Evolutionary conservation across 2,888 invertebrate genomes (phyloP).

Genomic region (Zonitis immaculata): DNA sequence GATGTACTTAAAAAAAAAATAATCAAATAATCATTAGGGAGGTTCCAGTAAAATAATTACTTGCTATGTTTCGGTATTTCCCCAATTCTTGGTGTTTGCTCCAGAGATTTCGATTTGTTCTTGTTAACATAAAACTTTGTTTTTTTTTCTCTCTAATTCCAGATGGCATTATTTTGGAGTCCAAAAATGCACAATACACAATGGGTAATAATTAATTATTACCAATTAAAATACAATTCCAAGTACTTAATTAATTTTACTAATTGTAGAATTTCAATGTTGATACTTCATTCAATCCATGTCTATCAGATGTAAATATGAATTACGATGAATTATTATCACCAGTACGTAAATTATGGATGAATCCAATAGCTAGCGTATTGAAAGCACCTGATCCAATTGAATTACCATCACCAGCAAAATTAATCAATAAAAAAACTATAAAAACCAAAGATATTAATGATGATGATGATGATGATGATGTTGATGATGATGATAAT

Average conservation of each 20-base stretch:
- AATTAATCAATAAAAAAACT: slow-evolving; percentile 44
- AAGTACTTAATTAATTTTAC: too few species aligned
- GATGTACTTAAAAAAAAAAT: too few species aligned
- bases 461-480: slow-evolving; percentile 29
- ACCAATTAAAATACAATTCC: too few species aligned
- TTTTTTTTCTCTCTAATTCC: slow-evolving; percentile 13
- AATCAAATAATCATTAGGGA: too few species aligned
- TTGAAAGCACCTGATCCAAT: slow-evolving; percentile 41
- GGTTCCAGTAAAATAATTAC: too few species aligned
- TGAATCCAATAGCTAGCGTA: not conserved
- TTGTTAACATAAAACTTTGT: not conserved
- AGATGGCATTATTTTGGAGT: slow-evolving; percentile 25
- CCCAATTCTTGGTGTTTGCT: too few species aligned
- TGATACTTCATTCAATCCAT: not conserved
- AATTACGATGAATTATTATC: not conserved
- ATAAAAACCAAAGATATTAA: too few species aligned
- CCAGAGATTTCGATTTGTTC: too few species aligned
- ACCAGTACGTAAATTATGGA: not conserved
- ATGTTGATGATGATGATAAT: slow-evolving; percentile 35
- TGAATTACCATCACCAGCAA: slow-evolving; percentile 47
- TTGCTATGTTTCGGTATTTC: too few species aligned
- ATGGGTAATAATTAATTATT: not conserved
- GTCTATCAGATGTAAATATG: not conserved
- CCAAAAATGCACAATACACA: slow-evolving; percentile 4
- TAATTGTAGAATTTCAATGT: not conserved